Base-by-base conservation (phyloP, 2,113 vertebrate genomes). In the Alouatta palliata region DNA sequence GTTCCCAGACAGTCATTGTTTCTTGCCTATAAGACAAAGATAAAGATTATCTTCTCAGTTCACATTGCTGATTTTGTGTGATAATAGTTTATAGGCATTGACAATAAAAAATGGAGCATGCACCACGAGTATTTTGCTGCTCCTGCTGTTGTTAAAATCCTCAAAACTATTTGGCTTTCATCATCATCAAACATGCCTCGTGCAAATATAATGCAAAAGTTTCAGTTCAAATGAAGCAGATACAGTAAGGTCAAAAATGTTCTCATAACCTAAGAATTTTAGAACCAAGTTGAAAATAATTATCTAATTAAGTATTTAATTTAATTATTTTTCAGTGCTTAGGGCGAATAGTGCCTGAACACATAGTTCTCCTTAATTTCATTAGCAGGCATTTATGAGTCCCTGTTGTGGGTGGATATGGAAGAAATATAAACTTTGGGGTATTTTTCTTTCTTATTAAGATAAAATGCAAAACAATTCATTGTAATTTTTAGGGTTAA, bases 271-370 rank as follows among this genome's bases (percentile, higher is more conserved):
- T 94, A 97, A 97, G 87, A 87, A 87, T 95, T 97, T 95, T 76
- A 97, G 35, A 95, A 89, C 17, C 11, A 89, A 77, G 30, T 49
- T 12, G 40, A 76, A 58, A 47, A 43, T n/a, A 8, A 61, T 43
- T 23, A 20, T 96, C 90, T 97, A 97, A 97, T 98, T 97, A 98
- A 96, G 95, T 96, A 96, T 97, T 97, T 98, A 97, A 97, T 97
- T 97, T 96, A 97, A 97, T 97, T 97, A 96, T 97, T 96, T 97
- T 97, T 88, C 94, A 94, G 70, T 77, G 94, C 97, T 97, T 92
- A 76, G 37, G 90, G 96, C 95, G 97, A 96, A 96, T 85, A 54
- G 90, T 90, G 81, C 71, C 87, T 95, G 88, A 95, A 77, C 45
- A 87, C 87, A 94, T 82, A 96, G 83, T 92, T 97, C 91, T 96